A percentile compares a stretch with the other conserved stretches of the same genome.
These are phyloP conservation scores for Melieria crassipennis DNA, from an alignment of 2,888 invertebrate species.

Conservation along the genomic window DNA sequence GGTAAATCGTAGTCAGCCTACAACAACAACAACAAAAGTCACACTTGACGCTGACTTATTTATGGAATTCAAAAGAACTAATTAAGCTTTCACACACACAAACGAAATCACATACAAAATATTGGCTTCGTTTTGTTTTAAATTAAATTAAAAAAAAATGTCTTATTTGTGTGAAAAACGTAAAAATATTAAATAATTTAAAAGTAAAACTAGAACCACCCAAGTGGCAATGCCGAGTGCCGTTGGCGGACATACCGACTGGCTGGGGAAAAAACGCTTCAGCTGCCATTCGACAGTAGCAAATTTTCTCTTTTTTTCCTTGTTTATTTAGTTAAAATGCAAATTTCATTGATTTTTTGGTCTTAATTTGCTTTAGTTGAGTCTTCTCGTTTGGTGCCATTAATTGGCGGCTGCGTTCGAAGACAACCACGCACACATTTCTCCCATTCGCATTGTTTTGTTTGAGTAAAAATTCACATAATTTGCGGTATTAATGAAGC, in stretches of 20 bases:
- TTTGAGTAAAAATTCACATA: slow-evolving; percentile 11
- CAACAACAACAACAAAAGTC: too few species aligned
- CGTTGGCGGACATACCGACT: background rate
- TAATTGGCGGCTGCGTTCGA: too few species aligned
- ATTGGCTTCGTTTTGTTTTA: background rate
- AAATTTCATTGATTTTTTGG: too few species aligned
- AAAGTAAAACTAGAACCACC: slow-evolving; percentile 5
- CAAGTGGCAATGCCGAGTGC: background rate
- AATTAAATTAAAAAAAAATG: background rate
- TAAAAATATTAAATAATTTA: slow-evolving; percentile 7
- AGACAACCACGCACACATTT: too few species aligned
- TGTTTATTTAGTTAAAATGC: background rate
- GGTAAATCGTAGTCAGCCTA: too few species aligned
- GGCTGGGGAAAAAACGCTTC: too few species aligned
- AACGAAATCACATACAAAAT: background rate
- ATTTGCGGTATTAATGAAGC: slow-evolving; percentile 23
- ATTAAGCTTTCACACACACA: background rate
- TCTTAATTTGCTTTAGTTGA: too few species aligned
- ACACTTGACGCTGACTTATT: background rate
- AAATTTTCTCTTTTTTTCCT: background rate
- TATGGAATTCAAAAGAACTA: slow-evolving; percentile 3
- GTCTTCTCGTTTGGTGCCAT: too few species aligned
- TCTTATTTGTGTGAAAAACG: background rate
- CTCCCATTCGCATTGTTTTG: too few species aligned
- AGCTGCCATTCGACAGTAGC: background rate